Base-by-base conservation (phyloP, 2,888 invertebrate genomes). In the Dorcus parallelipipedus region DNA sequence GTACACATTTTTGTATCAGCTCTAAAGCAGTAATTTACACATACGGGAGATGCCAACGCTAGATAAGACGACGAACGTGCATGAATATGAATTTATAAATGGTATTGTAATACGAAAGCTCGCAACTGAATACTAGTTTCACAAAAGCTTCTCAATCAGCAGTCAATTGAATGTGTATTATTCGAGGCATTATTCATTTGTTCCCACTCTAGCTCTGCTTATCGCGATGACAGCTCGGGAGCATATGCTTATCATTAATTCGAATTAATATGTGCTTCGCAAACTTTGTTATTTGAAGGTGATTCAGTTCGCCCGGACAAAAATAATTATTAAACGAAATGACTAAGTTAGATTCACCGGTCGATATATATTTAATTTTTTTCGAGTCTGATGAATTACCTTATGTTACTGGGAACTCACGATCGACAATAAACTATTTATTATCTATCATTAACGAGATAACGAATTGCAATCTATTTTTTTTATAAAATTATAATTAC, bases 291-390 rank as follows among this genome's bases (percentile, higher is more conserved):
- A 20, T 51, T 14, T 54, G 40, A 45, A 26, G 49, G 23, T 40
- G 54, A 23, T 39, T 40, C 40, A 48, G 38, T 38, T 45, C 40
- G 56, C 4, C 45, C 26, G 38, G 56, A 52, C 47, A 52, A 56
- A 52, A 56, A 56, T 56, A 52, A 56, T 56, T 56, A 56, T 56
- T 56, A 56, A 56, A 52, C 52, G 40, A 56, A 56, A 52, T 56
- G 56, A 56, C 56, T 56, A 51, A 52, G 56, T 51, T 54, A 45
- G 17, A 45, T 14, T 45, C 45, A 20, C n/a, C 6, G 20, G 45
- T 45, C 51, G 51, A 51, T 38, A 51, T 51, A 51, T 9, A 20
- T 45, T 45, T 45, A 45, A 45, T 45, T 45, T 45, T 20, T 33
- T 33, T 7, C 26, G 9, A 45, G 1, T 3, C 45, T 45, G 45